Evolutionary conservation across 1,140 invertebrate genomes (phyloP).

Genomic region (Papilio aristodemus): DNA sequence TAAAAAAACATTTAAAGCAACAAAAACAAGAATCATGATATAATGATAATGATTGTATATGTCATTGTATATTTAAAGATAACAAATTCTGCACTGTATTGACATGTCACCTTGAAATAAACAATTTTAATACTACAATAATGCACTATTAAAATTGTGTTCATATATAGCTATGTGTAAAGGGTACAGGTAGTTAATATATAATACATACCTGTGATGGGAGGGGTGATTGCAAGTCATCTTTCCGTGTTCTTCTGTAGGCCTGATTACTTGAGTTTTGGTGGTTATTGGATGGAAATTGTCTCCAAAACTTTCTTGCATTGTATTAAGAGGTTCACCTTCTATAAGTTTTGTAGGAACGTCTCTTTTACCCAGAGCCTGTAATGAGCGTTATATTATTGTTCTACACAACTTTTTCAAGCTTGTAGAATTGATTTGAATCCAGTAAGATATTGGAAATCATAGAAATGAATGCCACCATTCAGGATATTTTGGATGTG

Average conservation of each 20-base stretch:
- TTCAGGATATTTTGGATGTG: no score
- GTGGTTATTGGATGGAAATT: conserved; percentile 63
- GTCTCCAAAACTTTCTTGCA: conserved; percentile 65
- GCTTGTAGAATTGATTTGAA: neutral
- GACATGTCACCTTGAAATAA: conserved; percentile 1
- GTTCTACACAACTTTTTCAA: neutral
- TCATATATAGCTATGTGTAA: no score
- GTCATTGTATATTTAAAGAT: neutral
- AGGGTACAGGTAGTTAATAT: no score
- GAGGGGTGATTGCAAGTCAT: conserved; percentile 56
- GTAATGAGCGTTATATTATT: conserved; percentile 28
- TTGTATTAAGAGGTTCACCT: conserved; percentile 64
- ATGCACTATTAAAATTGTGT: no score
- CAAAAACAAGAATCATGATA: no score
- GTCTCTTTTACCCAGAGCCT: conserved; percentile 73
- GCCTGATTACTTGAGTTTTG: conserved; percentile 47
- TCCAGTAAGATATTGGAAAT: no score
- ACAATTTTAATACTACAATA: neutral
- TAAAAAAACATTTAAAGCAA: no score
- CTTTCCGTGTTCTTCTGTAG: conserved; percentile 55
- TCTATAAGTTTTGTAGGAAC: conserved; percentile 69
- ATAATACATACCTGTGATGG: conserved; percentile 54
- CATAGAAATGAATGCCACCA: no score
- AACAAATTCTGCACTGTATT: neutral
- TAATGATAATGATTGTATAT: no score